Conservation (phyloP, 2,888 invertebrate genomes). For the Drosophila mettleri region DNA sequence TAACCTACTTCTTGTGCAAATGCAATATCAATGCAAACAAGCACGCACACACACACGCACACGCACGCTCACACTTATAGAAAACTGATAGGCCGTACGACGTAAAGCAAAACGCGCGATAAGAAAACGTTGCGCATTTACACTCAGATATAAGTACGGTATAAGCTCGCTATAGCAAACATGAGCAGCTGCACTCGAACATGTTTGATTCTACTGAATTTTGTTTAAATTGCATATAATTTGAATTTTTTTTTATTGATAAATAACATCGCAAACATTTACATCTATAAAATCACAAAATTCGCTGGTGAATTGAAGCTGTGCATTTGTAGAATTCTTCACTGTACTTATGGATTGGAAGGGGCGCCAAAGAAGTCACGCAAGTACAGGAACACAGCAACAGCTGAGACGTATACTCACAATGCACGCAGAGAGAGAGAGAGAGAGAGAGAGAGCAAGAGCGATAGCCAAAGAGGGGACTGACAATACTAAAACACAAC, state of each 20-base stretch:
- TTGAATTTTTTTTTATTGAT: not conserved
- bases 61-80: slow-evolving; percentile 21
- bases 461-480: not conserved
- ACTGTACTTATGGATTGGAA: slow-evolving; percentile 19
- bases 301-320: not conserved
- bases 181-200: not conserved
- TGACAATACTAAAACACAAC: slow-evolving; percentile 33
- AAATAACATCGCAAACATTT: no score
- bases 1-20: slow-evolving; percentile 74
- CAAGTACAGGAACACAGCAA: slow-evolving; percentile 32
- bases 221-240: not conserved
- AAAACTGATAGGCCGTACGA: slow-evolving; percentile 53
- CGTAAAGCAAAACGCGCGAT: slow-evolving; percentile 58
- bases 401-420: slow-evolving; percentile 1
- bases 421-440: slow-evolving; percentile 4
- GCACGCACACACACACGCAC: slow-evolving; percentile 21
- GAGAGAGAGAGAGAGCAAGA: slow-evolving; percentile 5
- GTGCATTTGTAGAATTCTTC: not conserved
- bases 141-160: slow-evolving; percentile 22
- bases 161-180: slow-evolving; percentile 1
- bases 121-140: slow-evolving; percentile 76
- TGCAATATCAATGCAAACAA: slow-evolving; percentile 51
- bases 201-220: not conserved
- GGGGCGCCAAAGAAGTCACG: slow-evolving; percentile 51
- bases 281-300: no score